Evolutionary conservation across 2,113 vertebrate genomes (phyloP).

Genomic region (Megaleporinus macrocephalus): DNA sequence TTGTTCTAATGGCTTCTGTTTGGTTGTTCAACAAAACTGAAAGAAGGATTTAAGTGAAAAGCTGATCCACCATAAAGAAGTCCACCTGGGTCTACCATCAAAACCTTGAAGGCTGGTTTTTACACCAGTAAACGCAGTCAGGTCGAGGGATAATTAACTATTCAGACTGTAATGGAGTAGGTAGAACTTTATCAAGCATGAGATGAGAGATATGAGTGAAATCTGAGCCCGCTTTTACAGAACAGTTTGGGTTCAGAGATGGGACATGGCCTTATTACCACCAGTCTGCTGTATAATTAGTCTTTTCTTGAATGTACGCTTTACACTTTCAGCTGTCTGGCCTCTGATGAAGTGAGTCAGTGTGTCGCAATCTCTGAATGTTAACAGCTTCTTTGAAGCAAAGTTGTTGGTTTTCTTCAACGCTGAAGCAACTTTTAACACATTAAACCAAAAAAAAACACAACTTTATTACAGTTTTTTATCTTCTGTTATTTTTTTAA

Average conservation of each 20-base stretch:
- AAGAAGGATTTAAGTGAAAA: background rate
- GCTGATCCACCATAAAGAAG: background rate
- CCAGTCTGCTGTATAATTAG: slow-evolving; percentile 36
- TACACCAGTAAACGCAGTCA: background rate
- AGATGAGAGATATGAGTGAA: slow-evolving; percentile 25
- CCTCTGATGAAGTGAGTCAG: slow-evolving; percentile 31
- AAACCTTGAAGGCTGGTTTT: slow-evolving; percentile 1
- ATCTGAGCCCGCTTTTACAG: background rate
- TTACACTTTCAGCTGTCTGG: slow-evolving; percentile 18
- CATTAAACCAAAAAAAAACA: too few species aligned
- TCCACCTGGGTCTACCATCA: background rate
- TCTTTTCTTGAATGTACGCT: background rate
- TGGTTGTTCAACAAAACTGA: background rate
- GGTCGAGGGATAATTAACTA: background rate
- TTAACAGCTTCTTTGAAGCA: background rate
- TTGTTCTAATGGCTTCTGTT: background rate
- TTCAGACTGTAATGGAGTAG: background rate
- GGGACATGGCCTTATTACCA: slow-evolving; percentile 42
- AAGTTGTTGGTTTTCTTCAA: background rate
- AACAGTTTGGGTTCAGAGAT: slow-evolving; percentile 33
- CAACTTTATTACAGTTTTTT: too few species aligned
- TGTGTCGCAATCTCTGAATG: slow-evolving; percentile 17
- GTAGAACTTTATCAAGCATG: slow-evolving; percentile 27
- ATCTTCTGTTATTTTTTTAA: too few species aligned
- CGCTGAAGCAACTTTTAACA: too few species aligned